phyloP scores from a whole-genome alignment of 2,888 invertebrate species.

The Acleris laterana region DNA sequence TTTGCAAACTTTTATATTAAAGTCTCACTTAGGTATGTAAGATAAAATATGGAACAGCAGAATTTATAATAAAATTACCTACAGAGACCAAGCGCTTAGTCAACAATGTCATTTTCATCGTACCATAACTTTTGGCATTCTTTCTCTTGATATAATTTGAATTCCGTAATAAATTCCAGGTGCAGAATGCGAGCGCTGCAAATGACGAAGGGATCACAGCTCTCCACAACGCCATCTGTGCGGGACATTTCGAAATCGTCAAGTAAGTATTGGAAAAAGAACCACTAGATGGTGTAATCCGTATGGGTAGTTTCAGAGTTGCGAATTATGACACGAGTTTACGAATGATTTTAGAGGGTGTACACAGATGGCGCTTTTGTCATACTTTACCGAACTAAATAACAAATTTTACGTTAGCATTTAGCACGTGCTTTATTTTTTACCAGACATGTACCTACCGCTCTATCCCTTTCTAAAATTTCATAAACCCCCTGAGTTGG shows the following conservation, averaged over 20 bases:
- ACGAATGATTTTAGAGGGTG: background rate
- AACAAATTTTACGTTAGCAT: background rate
- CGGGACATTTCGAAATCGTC: constrained; percentile 99
- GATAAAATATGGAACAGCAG: too few relatives aligned
- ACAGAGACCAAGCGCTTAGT: background rate
- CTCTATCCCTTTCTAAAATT: too few relatives aligned
- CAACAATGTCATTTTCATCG: background rate
- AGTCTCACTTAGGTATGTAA: too few relatives aligned
- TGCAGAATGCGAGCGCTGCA: constrained; percentile 97
- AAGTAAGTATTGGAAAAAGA: constrained; percentile 81
- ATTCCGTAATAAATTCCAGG: constrained; percentile 67
- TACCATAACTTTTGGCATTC: too few relatives aligned
- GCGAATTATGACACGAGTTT: background rate
- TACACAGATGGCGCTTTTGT: constrained; percentile 12
- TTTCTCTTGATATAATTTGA: constrained; percentile 10
- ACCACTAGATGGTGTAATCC: constrained; percentile 18
- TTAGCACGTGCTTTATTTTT: too few relatives aligned
- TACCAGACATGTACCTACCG: too few relatives aligned
- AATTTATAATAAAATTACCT: too few relatives aligned
- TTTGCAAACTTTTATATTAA: too few relatives aligned
- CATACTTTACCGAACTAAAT: background rate
- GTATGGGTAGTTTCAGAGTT: background rate
- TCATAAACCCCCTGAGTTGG: too few relatives aligned
- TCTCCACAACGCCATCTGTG: constrained; percentile 99
- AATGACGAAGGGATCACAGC: constrained; percentile 99